These are phyloP conservation scores for Sarcophilus harrisii DNA, from an alignment of 2,797 vertebrate genomes.

Conservation along the genomic window DNA sequence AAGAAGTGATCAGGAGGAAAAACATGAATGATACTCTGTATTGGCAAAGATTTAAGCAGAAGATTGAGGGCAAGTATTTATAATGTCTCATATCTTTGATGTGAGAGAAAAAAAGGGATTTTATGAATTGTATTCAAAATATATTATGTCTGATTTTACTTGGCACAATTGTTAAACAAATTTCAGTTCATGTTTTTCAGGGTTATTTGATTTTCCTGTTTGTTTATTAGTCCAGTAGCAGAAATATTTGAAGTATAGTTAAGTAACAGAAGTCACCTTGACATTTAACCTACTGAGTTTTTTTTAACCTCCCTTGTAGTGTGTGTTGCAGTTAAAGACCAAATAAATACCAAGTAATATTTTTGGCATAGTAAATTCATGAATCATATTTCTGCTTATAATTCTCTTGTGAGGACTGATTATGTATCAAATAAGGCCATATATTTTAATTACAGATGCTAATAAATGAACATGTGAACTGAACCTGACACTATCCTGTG, in stretches of 20 bases:
- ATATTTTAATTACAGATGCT: slow-evolving; percentile 23
- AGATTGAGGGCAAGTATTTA: not conserved
- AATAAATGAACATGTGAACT: not conserved
- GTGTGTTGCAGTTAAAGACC: not conserved
- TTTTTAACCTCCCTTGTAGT: not conserved
- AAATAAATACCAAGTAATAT: not conserved
- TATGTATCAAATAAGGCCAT: not conserved
- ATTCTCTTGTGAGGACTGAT: slow-evolving; percentile 8
- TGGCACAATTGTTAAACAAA: not conserved
- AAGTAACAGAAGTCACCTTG: not conserved
- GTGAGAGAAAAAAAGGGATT: not conserved
- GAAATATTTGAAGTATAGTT: slow-evolving; percentile 2
- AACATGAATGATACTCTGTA: not conserved
- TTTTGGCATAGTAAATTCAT: slow-evolving; percentile 15
- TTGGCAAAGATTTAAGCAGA: not conserved
- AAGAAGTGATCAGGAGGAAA: not conserved
- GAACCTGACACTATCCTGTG: not conserved
- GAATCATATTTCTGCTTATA: not conserved
- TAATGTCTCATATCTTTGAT: not conserved
- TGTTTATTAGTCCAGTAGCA: not conserved
- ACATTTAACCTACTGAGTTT: not conserved
- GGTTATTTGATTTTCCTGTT: not conserved
- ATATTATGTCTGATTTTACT: not conserved
- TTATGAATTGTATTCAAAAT: not conserved
- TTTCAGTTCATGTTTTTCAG: not conserved